These are phyloP conservation scores for Sebastes iracundus DNA, from an alignment of 2,797 vertebrate species.

Conservation along the genomic window DNA sequence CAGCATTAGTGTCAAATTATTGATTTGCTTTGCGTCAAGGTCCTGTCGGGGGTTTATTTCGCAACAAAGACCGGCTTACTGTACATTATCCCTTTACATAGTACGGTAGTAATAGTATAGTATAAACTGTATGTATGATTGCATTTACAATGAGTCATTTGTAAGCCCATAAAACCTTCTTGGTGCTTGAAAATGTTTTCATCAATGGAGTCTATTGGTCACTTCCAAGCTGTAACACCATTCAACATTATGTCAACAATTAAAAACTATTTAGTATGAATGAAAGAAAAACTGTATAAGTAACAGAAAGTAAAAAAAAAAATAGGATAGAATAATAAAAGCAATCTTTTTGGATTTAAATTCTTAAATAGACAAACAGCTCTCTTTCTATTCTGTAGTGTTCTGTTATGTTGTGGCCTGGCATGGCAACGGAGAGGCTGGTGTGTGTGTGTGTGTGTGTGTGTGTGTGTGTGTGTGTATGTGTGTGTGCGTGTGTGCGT, in stretches of 20 bases:
- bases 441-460: slow-evolving; percentile 8
- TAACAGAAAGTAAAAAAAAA: neutral
- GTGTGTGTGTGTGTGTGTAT: neutral
- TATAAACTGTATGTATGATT: neutral
- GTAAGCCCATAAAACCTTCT: neutral
- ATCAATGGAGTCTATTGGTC: neutral
- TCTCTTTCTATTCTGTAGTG: neutral
- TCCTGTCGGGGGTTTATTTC: no score
- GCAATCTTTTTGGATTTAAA: slow-evolving; percentile 2
- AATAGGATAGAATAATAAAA: neutral
- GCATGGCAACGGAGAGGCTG: slow-evolving; percentile 3
- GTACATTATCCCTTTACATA: neutral
- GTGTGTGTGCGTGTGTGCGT: neutral
- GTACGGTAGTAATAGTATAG: neutral
- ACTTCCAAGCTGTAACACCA: neutral
- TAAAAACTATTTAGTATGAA: neutral
- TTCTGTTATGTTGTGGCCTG: slow-evolving; percentile 5
- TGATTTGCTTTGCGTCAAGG: no score
- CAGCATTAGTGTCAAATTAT: no score
- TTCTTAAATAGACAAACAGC: slow-evolving; percentile 25
- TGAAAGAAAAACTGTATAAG: neutral
- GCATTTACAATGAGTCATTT: neutral
- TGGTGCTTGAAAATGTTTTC: neutral
- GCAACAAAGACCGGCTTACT: fast-evolving
- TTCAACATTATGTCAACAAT: neutral